These are phyloP conservation scores for Peromyscus leucopus DNA, from an alignment of 2,113 vertebrate genomes.

Conservation along the genomic window DNA sequence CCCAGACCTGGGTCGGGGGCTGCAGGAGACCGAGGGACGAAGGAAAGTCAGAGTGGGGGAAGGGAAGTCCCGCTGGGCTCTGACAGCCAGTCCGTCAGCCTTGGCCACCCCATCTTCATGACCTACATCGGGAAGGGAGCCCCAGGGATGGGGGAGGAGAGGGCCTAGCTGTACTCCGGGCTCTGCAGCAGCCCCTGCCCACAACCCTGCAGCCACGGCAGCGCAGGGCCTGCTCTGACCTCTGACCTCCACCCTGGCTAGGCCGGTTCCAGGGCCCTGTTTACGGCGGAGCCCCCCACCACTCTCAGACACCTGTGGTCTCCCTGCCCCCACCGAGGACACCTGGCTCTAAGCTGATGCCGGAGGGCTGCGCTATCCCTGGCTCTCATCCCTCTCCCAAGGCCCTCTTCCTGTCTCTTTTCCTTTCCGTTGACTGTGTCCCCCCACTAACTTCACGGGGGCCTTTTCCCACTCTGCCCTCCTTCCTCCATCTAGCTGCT, in stretches of 20 bases:
- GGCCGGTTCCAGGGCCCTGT: conserved; percentile 40
- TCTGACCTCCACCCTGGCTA: conserved; percentile 65
- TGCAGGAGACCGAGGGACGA: neutral
- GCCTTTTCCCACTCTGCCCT: neutral
- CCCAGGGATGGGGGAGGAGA: conserved; percentile 75
- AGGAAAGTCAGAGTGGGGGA: conserved; percentile 52
- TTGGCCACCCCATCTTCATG: conserved; percentile 79
- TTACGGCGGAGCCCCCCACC: conserved; percentile 3
- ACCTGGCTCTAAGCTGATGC: conserved; percentile 45
- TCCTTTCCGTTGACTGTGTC: neutral
- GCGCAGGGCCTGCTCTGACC: conserved; percentile 34
- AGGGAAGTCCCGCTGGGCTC: conserved; percentile 67
- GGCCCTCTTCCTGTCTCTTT: neutral
- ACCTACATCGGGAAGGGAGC: conserved; percentile 82
- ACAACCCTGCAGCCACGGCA: neutral
- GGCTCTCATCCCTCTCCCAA: neutral
- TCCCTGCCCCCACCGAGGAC: neutral
- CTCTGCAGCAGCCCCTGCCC: conserved; percentile 50
- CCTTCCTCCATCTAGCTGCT: neutral
- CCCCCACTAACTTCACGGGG: neutral
- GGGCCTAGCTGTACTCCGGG: conserved; percentile 43
- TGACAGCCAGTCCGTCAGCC: conserved; percentile 71
- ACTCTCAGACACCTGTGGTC: conserved; percentile 71
- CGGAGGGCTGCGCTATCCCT: neutral
- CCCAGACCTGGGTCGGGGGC: conserved; percentile 57